These are phyloP conservation scores for Lottia gigantea DNA, from an alignment of 2,888 invertebrate species.

Conservation along the genomic window DNA sequence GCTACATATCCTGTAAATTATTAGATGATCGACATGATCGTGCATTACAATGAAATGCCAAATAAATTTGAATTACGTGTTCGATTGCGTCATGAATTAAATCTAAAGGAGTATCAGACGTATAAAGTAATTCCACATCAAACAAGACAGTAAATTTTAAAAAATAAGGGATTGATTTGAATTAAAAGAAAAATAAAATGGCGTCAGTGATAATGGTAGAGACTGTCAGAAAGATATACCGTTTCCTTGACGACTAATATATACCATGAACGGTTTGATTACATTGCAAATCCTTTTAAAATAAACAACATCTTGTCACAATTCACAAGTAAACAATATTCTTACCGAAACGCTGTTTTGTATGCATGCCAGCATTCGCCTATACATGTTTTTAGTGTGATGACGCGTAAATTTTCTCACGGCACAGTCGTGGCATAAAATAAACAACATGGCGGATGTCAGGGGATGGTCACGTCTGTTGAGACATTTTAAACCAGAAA, in stretches of 20 bases:
- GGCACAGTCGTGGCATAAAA: conserved; percentile 54
- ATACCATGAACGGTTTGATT: not conserved
- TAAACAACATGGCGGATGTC: conserved; percentile 49
- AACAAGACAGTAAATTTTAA: not conserved
- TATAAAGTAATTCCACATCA: not conserved
- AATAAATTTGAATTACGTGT: too few species aligned
- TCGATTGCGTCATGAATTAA: too few species aligned
- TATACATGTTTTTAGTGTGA: conserved; percentile 44
- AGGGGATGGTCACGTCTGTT: conserved; percentile 42
- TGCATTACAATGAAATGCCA: too few species aligned
- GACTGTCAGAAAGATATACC: not conserved
- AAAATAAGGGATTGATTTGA: not conserved
- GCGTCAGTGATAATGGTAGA: not conserved
- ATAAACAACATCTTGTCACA: conserved; percentile 2
- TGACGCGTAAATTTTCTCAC: conserved; percentile 44
- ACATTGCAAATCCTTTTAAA: conserved; percentile 1
- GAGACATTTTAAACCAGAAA: conserved; percentile 46
- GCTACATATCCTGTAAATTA: too few species aligned
- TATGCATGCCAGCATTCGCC: conserved; percentile 43
- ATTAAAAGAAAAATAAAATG: not conserved
- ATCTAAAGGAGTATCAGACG: too few species aligned
- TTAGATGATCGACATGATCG: too few species aligned
- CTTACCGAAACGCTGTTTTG: conserved; percentile 52
- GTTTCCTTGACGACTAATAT: not conserved
- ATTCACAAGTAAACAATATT: conserved; percentile 13